Percentiles rank a stretch among this genome's conserved stretches.
Conservation (phyloP, 2,113 vertebrate genomes). For the Prunella fulvescens region DNA sequence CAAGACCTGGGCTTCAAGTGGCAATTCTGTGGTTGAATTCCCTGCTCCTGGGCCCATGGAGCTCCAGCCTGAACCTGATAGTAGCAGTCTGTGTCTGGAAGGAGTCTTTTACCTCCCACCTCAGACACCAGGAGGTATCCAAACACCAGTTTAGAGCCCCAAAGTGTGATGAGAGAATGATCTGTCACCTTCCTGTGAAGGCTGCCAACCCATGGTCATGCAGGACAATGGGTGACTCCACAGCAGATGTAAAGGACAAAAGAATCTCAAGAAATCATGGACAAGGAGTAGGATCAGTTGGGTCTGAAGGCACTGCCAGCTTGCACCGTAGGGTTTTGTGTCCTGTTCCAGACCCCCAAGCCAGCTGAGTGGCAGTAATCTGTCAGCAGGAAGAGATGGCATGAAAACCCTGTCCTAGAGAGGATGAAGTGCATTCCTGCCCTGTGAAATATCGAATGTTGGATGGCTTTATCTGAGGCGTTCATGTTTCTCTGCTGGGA, state of each 20-base stretch:
- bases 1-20: neutral
- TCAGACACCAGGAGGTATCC: neutral
- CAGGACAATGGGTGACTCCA: neutral
- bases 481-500: neutral
- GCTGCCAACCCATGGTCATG: accelerated
- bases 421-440: neutral
- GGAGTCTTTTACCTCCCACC: neutral
- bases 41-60: neutral
- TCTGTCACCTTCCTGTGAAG: neutral
- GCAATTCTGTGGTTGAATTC: neutral
- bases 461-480: neutral
- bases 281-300: neutral
- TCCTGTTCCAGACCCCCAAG: neutral
- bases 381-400: neutral
- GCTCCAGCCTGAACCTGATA: neutral
- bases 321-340: neutral
- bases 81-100: neutral
- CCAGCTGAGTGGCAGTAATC: neutral
- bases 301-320: neutral
- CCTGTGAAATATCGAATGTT: accelerated
- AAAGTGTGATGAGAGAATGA: accelerated
- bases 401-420: neutral
- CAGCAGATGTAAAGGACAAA: neutral
- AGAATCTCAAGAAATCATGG: neutral
- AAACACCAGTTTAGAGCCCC: neutral